A percentile compares a stretch with the other conserved stretches of the same genome.
These are phyloP conservation scores for Otocyon megalotis DNA, from an alignment of 2,113 vertebrate species.

Conservation along the genomic window DNA sequence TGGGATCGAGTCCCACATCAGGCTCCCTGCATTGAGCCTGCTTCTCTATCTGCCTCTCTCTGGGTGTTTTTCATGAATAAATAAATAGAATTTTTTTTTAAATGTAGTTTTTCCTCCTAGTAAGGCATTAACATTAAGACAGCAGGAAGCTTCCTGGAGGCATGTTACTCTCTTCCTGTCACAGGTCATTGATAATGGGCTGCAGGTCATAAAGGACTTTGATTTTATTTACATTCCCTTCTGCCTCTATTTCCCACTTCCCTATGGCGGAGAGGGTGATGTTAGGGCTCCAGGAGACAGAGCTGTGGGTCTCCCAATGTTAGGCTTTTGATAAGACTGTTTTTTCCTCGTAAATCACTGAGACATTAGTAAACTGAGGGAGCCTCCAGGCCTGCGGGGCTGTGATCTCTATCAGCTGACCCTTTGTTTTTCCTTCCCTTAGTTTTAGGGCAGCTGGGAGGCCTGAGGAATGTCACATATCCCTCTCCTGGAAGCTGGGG, in stretches of 20 bases:
- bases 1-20: too few relatives aligned
- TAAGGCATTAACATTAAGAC: neutral
- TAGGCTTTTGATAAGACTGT: neutral
- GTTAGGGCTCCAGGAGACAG: neutral
- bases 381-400: neutral
- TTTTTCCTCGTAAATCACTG: neutral
- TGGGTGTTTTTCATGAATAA: too few relatives aligned
- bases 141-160: too few relatives aligned
- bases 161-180: neutral
- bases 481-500: too few relatives aligned
- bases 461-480: too few relatives aligned
- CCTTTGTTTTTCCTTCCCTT: neutral
- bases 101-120: neutral
- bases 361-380: too few relatives aligned
- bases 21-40: too few relatives aligned
- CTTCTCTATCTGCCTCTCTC: too few relatives aligned
- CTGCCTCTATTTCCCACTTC: neutral
- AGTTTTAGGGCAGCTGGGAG: neutral
- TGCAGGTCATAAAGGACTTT: neutral
- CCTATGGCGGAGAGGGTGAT: neutral
- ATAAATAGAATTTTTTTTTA: too few relatives aligned
- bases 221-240: neutral
- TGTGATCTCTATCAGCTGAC: neutral
- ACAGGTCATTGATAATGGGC: neutral
- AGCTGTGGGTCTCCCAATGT: neutral